phyloP scores from a whole-genome alignment of 2,113 vertebrate species.

The Menidia beryllina region DNA sequence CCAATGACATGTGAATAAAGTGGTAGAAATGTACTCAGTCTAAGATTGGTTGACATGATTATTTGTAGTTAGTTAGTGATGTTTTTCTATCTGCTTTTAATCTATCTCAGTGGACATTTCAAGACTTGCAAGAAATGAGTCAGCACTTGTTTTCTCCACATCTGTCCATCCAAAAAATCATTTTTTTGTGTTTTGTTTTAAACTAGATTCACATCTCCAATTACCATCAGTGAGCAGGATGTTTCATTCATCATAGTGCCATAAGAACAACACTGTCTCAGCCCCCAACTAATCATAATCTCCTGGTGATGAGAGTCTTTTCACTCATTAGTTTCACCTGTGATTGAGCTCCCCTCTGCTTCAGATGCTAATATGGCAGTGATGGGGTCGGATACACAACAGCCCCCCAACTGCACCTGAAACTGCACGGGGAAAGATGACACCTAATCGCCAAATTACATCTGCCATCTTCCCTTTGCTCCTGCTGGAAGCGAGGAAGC shows the following conservation, averaged over 20 bases:
- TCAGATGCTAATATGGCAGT: constrained; percentile 36
- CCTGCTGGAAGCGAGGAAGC: constrained; percentile 21
- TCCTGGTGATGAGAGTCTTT: constrained; percentile 16
- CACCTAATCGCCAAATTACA: constrained; percentile 44
- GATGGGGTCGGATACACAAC: constrained; percentile 46
- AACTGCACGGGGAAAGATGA: constrained; percentile 46
- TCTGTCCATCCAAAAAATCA: not conserved
- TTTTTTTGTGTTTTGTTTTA: not conserved
- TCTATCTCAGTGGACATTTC: too few relatives aligned
- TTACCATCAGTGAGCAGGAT: constrained; percentile 11
- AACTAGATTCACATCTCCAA: constrained; percentile 11
- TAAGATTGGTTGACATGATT: too few relatives aligned
- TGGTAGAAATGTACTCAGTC: too few relatives aligned
- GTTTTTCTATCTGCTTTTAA: too few relatives aligned
- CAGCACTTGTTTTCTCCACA: not conserved
- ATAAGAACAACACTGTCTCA: constrained; percentile 27
- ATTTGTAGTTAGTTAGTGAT: too few relatives aligned
- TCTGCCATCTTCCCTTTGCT: constrained; percentile 29
- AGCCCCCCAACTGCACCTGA: constrained; percentile 6
- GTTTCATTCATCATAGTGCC: constrained; percentile 58
- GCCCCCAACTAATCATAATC: constrained; percentile 54
- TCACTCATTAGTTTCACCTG: constrained; percentile 54
- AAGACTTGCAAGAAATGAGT: too few relatives aligned
- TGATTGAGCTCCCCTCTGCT: constrained; percentile 31
- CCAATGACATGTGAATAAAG: too few relatives aligned